phyloP scores from a whole-genome alignment of 2,797 vertebrate genomes.

The Cetoscarus ocellatus region DNA sequence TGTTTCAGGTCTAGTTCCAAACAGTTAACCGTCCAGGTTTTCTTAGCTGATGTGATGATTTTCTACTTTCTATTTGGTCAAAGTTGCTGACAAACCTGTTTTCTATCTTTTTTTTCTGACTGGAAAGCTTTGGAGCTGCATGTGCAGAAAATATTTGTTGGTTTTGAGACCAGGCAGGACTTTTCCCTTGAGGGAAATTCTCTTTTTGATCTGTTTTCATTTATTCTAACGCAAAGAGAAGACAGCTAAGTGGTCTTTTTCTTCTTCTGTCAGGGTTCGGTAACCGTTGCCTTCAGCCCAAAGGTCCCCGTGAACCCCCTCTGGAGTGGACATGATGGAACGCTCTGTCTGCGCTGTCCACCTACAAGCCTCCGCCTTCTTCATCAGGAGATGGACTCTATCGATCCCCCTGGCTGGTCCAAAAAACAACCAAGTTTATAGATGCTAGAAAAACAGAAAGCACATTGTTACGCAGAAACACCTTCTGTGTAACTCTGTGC shows the following conservation, averaged over 20 bases:
- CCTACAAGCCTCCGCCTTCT: slow-evolving; percentile 22
- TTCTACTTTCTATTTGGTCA: slow-evolving; percentile 15
- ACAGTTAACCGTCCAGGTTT: background rate
- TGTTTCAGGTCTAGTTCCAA: background rate
- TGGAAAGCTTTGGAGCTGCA: slow-evolving; percentile 6
- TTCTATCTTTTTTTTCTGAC: slow-evolving; percentile 32
- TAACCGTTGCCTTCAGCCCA: slow-evolving; percentile 91
- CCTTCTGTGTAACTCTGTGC: slow-evolving; percentile 60
- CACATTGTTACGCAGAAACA: slow-evolving; percentile 58
- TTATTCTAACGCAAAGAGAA: slow-evolving; percentile 3
- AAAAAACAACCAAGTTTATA: slow-evolving; percentile 45
- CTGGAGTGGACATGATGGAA: slow-evolving; percentile 94
- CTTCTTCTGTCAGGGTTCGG: slow-evolving; percentile 87
- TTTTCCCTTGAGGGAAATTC: background rate
- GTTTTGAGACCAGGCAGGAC: slow-evolving; percentile 7
- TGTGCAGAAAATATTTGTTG: slow-evolving; percentile 33
- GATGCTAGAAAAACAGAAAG: slow-evolving; percentile 50
- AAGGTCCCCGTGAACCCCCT: slow-evolving; percentile 91
- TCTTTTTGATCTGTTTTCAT: slow-evolving; percentile 10
- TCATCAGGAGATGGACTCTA: slow-evolving; percentile 50
- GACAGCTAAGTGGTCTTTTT: slow-evolving; percentile 14
- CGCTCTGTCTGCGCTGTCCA: slow-evolving; percentile 27
- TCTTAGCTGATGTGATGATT: slow-evolving; percentile 1
- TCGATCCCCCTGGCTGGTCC: slow-evolving; percentile 60
- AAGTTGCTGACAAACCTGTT: slow-evolving; percentile 39